Conservation (phyloP, 2,113 vertebrate genomes). For the Callospermophilus lateralis region DNA sequence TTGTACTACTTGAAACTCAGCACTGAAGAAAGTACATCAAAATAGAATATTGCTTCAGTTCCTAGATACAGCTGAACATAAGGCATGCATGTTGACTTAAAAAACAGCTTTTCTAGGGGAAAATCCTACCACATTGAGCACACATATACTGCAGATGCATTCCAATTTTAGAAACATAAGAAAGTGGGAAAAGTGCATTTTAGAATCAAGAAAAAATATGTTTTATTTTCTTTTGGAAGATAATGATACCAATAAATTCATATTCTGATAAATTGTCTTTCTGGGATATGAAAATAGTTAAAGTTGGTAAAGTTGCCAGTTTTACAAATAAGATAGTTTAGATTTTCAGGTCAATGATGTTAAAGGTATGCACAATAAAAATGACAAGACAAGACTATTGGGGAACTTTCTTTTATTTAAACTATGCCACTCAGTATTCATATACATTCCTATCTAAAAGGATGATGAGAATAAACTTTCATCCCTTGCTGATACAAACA, state of each 20-base stretch:
- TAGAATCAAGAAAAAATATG: conserved; percentile 6
- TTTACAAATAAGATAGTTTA: conserved; percentile 55
- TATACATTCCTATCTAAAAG: not conserved
- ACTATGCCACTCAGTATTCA: not conserved
- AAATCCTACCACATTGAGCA: not conserved
- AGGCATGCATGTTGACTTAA: not conserved
- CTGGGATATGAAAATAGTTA: not conserved
- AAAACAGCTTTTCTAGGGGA: not conserved
- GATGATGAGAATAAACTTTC: not conserved
- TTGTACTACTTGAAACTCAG: conserved; percentile 26
- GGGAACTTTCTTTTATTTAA: not conserved
- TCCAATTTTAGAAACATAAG: conserved; percentile 40
- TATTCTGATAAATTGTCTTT: not conserved
- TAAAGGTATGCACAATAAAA: conserved; percentile 38
- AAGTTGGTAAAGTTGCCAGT: not conserved
- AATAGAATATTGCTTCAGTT: conserved; percentile 30
- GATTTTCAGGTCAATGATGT: conserved; percentile 35
- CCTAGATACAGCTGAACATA: not conserved
- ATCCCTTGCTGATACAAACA: not conserved
- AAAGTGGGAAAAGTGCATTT: not conserved
- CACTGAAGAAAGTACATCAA: not conserved
- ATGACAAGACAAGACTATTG: not conserved
- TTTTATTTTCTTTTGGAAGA: conserved; percentile 18
- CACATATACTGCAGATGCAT: not conserved
- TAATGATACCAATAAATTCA: not conserved